Percentiles rank a stretch among this genome's conserved stretches.
These are phyloP conservation scores for Caenorhabditis becei DNA, from an alignment of 2,888 invertebrate species.

Conservation along the genomic window DNA sequence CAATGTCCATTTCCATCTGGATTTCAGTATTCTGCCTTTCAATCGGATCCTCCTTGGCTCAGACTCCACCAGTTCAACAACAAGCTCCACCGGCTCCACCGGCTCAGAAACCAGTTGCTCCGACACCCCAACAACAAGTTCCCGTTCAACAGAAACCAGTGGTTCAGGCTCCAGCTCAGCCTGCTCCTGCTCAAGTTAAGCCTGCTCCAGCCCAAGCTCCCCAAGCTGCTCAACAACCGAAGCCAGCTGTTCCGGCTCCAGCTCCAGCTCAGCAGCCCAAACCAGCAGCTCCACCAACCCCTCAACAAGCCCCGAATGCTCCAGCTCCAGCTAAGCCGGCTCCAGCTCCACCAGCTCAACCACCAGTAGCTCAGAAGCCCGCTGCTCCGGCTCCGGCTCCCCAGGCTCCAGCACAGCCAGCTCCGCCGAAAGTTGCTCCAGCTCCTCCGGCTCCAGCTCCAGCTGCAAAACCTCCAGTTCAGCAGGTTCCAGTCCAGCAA, in stretches of 20 bases:
- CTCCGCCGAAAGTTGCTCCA: neutral
- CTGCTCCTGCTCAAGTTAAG: neutral
- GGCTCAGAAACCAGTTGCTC: neutral
- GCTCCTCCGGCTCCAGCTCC: neutral
- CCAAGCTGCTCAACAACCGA: no score
- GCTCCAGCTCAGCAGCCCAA: neutral
- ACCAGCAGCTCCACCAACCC: neutral
- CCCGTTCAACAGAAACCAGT: conserved; percentile 2
- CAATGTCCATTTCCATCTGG: neutral
- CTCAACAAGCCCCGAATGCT: neutral
- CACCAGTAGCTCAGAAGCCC: neutral
- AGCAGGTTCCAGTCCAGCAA: neutral
- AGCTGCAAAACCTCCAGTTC: neutral
- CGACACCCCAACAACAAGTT: neutral
- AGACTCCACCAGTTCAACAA: neutral
- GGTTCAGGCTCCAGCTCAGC: neutral
- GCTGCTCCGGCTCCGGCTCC: neutral
- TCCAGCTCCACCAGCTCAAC: neutral
- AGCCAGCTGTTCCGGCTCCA: neutral
- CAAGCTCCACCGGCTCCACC: neutral
- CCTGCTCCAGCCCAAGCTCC: neutral
- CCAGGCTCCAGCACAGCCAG: neutral
- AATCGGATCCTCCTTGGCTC: neutral
- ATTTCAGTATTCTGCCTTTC: neutral
- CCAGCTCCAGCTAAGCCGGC: neutral